Conservation (phyloP, 92 coral and sea anemone species). For the Paramuricea clavata region DNA sequence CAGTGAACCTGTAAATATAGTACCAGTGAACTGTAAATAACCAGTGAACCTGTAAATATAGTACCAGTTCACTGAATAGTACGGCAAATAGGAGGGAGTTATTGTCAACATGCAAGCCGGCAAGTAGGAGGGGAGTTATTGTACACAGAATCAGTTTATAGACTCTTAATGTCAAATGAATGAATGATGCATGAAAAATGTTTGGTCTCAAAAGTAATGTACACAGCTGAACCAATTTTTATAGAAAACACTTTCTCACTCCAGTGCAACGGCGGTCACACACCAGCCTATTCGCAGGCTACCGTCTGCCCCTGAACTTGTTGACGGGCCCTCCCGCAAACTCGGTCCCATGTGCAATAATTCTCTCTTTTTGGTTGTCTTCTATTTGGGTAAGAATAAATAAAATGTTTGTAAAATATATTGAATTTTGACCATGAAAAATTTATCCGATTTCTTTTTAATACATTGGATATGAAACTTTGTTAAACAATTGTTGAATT, state of each 20-base stretch:
- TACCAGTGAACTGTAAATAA: too few relatives aligned
- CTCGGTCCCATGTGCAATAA: constrained; percentile 89
- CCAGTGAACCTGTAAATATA: too few relatives aligned
- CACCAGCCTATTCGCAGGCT: too few relatives aligned
- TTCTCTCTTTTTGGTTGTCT: constrained; percentile 52
- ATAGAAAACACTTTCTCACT: neutral
- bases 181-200: too few relatives aligned
- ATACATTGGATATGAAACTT: neutral
- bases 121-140: too few relatives aligned
- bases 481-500: neutral
- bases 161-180: too few relatives aligned
- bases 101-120: too few relatives aligned
- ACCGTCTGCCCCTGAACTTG: constrained; percentile 52
- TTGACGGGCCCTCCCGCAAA: constrained; percentile 85
- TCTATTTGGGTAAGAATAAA: constrained; percentile 29
- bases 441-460: neutral
- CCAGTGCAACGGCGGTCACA: neutral
- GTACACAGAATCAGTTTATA: too few relatives aligned
- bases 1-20: too few relatives aligned
- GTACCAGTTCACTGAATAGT: too few relatives aligned
- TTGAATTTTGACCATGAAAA: neutral
- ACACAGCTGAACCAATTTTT: neutral
- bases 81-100: too few relatives aligned
- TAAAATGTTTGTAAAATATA: neutral
- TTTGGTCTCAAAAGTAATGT: too few relatives aligned